Base-by-base conservation (phyloP, 1,140 invertebrate species). In the Anagrus nilaparvatae region DNA sequence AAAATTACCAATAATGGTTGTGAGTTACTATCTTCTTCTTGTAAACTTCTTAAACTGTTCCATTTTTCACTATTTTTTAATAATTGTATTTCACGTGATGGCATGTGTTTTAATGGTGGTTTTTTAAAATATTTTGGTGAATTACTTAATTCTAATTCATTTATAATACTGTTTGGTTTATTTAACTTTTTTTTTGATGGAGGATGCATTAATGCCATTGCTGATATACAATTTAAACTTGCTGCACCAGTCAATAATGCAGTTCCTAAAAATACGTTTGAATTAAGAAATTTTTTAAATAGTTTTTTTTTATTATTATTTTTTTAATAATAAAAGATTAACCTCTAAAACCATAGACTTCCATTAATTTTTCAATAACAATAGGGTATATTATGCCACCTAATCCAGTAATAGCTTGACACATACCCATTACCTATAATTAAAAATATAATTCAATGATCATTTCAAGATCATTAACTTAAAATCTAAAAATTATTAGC, bases 121-220 rank as follows among this genome's bases (percentile, higher is more conserved):
- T 35, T 39, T 16, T 43, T 37, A 13, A n/a, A n/a, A n/a, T n/a
- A 24, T 36, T 24, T 36, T 23, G 9, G 20, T n/a, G 12, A 4
- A 14, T 5, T 14, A 8, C 4, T 23, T 24, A 24, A 16, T 36
- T 24, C 25, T 36, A 10, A 16, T 14, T 36, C n/a, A 6, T 35
- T 44, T 34, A 18, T 24, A 24, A 36, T 67, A 62, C 60, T 60
- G 62, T n/a, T 64, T 54, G 0, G 63, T 54, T n/a, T n/a, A n/a
- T n/a, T n/a, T n/a, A n/a, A n/a, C n/a, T n/a, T n/a, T 36, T 40
- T 39, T 7, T 12, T 28, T 1, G 33, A 4, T 1, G 45, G 45
- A 7, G 66, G 66, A 43, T 65, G 60, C 64, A 69, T 65, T 46
- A 67, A 31, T 17, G 55, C 51, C 65, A 69, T 67, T 8, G 59